A percentile compares a stretch with the other conserved stretches of the same genome.
Evolutionary conservation across 2,888 invertebrate genomes (phyloP).

Genomic region (Ectemnius continuus): DNA sequence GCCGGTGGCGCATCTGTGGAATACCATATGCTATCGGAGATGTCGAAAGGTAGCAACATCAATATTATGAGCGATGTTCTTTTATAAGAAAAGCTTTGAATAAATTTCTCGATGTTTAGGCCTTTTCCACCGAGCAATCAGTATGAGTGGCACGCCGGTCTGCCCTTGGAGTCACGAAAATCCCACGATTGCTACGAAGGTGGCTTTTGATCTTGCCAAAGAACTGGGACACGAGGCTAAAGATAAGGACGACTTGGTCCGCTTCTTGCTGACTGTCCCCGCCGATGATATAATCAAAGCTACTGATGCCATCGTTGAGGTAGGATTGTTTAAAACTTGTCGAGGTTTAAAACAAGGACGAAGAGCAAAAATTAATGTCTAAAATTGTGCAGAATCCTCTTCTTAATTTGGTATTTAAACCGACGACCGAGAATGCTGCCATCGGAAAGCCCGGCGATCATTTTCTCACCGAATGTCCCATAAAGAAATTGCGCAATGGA

Average conservation of each 20-base stretch:
- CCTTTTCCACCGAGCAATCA: slow-evolving; percentile 80
- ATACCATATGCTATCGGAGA: slow-evolving; percentile 29
- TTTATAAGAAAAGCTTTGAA: background rate
- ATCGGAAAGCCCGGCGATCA: slow-evolving; percentile 76
- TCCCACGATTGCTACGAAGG: slow-evolving; percentile 37
- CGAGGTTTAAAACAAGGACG: too few species aligned
- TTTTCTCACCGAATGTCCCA: slow-evolving; percentile 78
- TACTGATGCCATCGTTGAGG: background rate
- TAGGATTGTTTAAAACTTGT: background rate
- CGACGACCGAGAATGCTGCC: slow-evolving; percentile 78
- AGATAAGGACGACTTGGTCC: slow-evolving; percentile 40
- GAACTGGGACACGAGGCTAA: slow-evolving; percentile 52
- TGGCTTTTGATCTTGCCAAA: slow-evolving; percentile 74
- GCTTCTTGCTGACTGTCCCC: slow-evolving; percentile 41
- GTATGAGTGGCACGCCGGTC: slow-evolving; percentile 80
- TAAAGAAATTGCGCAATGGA: slow-evolving; percentile 76
- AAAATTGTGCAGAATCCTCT: too few species aligned
- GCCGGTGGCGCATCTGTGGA: slow-evolving; percentile 81
- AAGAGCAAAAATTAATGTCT: too few species aligned
- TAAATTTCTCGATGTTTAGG: slow-evolving; percentile 65
- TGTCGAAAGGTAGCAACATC: slow-evolving; percentile 47
- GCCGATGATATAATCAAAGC: slow-evolving; percentile 23
- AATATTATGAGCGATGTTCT: slow-evolving; percentile 4
- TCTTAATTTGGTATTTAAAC: slow-evolving; percentile 73
- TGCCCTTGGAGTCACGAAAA: slow-evolving; percentile 78